Conservation (phyloP, 2,113 vertebrate genomes). For the Hippopotamus amphibius region DNA sequence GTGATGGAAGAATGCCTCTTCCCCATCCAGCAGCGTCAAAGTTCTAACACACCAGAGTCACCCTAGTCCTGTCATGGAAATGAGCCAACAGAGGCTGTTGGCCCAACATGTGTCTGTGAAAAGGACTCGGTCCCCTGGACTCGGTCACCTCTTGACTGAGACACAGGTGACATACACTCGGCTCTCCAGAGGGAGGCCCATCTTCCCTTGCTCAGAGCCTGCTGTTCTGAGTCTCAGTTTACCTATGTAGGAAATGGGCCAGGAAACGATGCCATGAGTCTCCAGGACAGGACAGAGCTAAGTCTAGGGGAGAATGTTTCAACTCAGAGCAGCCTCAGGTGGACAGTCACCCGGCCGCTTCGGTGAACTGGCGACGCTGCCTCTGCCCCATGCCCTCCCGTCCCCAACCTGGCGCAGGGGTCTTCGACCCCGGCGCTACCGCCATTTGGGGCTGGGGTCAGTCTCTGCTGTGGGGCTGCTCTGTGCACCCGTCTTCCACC, state of each 20-base stretch:
- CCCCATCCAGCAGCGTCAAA: accelerated
- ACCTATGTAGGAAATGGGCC: background rate
- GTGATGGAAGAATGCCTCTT: accelerated
- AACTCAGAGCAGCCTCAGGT: background rate
- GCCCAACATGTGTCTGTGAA: background rate
- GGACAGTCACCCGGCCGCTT: background rate
- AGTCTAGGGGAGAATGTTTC: background rate
- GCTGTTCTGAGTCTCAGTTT: background rate
- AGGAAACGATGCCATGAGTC: background rate
- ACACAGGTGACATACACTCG: background rate
- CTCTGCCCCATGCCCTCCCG: background rate
- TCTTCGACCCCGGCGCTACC: background rate
- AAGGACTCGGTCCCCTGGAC: background rate
- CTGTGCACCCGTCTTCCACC: background rate
- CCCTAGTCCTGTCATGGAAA: background rate
- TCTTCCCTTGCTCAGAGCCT: background rate
- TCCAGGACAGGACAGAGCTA: background rate
- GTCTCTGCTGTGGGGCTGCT: background rate
- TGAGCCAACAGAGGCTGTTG: background rate
- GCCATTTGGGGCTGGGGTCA: accelerated
- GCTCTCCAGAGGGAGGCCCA: background rate
- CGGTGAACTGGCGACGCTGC: background rate
- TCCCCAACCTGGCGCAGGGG: background rate
- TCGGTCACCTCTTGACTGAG: background rate
- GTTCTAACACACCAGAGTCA: background rate